These are phyloP conservation scores for Hyphantria cunea DNA, from an alignment of 1,140 invertebrate species.

Conservation along the genomic window DNA sequence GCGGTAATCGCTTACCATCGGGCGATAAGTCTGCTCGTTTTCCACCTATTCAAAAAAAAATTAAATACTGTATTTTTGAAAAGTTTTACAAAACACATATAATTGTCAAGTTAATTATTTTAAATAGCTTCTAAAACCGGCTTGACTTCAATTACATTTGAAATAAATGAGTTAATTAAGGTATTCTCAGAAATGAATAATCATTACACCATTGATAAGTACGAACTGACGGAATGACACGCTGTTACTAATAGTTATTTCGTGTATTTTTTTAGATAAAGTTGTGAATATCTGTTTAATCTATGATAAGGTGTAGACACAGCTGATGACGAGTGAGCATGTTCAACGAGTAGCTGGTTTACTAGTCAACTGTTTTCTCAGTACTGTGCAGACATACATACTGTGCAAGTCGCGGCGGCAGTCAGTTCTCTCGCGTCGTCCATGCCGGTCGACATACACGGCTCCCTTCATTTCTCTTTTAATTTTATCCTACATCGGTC, in stretches of 20 bases:
- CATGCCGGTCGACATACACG: constrained; percentile 31
- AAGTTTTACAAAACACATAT: background rate
- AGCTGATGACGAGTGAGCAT: constrained; percentile 14
- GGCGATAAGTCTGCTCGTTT: too few species aligned
- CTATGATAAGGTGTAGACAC: constrained; percentile 13
- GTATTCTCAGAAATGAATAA: constrained; percentile 1
- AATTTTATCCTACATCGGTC: background rate
- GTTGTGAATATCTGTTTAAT: constrained; percentile 3
- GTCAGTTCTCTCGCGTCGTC: constrained; percentile 42
- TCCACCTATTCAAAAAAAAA: too few species aligned
- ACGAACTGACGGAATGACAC: background rate
- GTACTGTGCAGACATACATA: constrained; percentile 1
- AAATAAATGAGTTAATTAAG: constrained; percentile 11
- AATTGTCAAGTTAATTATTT: background rate
- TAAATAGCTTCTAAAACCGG: background rate
- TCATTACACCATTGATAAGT: background rate
- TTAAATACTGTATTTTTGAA: too few species aligned
- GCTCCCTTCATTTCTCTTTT: constrained; percentile 8
- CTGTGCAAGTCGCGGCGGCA: constrained; percentile 8
- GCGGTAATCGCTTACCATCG: too few species aligned
- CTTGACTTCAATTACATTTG: constrained; percentile 3
- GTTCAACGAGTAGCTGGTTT: constrained; percentile 10
- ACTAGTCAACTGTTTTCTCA: too few species aligned
- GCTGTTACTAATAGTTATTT: constrained; percentile 4
- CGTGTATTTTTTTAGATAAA: constrained; percentile 10